These are phyloP conservation scores for Gadopsis bispinosus DNA, from an alignment of 2,797 vertebrate genomes.

Conservation along the genomic window DNA sequence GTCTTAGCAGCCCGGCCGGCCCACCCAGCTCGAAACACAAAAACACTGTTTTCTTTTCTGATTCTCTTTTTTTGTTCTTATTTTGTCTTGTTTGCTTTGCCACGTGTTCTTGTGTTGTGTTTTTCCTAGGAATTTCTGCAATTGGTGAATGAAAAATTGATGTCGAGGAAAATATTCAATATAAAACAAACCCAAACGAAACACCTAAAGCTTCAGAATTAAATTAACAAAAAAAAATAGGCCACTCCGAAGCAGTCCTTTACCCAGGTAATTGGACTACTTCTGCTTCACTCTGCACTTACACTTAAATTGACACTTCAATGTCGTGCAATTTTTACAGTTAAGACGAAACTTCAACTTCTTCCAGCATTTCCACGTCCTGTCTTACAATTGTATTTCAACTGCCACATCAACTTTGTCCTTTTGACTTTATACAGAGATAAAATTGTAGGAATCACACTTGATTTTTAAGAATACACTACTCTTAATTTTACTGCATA, in stretches of 20 bases:
- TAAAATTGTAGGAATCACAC: background rate
- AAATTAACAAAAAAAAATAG: background rate
- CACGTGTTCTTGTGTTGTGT: constrained; percentile 7
- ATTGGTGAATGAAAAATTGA: constrained; percentile 8
- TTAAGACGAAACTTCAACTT: background rate
- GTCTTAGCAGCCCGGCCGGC: constrained; percentile 25
- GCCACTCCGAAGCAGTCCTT: background rate
- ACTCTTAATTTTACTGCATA: background rate
- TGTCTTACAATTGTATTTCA: background rate
- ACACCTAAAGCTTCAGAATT: background rate
- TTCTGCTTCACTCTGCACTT: background rate
- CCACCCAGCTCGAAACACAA: constrained; percentile 40
- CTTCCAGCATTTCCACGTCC: background rate
- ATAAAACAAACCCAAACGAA: constrained; percentile 20
- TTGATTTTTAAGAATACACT: background rate
- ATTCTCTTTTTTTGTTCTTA: constrained; percentile 12
- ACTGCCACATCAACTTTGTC: background rate
- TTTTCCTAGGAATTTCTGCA: constrained; percentile 13
- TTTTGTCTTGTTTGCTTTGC: constrained; percentile 19
- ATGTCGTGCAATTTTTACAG: background rate
- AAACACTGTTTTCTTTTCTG: constrained; percentile 25
- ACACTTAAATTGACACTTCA: background rate
- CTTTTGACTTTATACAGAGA: no score
- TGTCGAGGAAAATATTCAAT: background rate
- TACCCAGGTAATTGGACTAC: background rate